Evolutionary conservation across 1,140 invertebrate genomes (phyloP).

Genomic region (Psilanteris sp.): DNA sequence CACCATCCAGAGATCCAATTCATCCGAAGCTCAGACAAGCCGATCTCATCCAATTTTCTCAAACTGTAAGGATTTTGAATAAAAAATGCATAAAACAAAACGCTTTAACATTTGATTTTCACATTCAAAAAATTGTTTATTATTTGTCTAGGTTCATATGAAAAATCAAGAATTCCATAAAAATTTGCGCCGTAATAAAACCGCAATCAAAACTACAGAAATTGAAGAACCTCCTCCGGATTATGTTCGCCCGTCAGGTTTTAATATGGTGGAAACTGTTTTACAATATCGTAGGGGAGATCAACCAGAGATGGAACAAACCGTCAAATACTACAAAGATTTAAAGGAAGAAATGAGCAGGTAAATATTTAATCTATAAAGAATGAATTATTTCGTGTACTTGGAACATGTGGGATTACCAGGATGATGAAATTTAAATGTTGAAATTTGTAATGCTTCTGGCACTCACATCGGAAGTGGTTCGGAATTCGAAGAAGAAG

Average conservation of each 20-base stretch:
- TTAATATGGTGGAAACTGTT: constrained; percentile 81
- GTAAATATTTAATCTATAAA: constrained; percentile 70
- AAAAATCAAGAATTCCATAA: constrained; percentile 86
- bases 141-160: constrained; percentile 84
- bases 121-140: too few relatives aligned
- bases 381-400: constrained; percentile 1
- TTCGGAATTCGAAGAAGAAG: constrained; percentile 80
- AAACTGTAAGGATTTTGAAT: constrained; percentile 53
- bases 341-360: constrained; percentile 81
- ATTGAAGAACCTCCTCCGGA: constrained; percentile 81
- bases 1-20: constrained; percentile 64
- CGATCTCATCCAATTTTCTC: constrained; percentile 80
- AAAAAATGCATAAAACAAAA: too few relatives aligned
- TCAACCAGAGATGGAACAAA: constrained; percentile 76
- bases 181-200: constrained; percentile 83
- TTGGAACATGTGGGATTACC: constrained; percentile 9
- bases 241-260: constrained; percentile 83
- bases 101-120: too few relatives aligned
- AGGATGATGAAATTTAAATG: constrained; percentile 67
- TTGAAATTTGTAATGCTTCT: constrained; percentile 75
- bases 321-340: constrained; percentile 78
- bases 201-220: constrained; percentile 80
- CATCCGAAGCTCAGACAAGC: constrained; percentile 77
- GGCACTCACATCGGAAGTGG: constrained; percentile 78
- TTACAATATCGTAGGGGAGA: constrained; percentile 73